A percentile compares a stretch with the other conserved stretches of the same genome.
Conservation (phyloP, 1,140 invertebrate species). For the Odontomachus brunneus region DNA sequence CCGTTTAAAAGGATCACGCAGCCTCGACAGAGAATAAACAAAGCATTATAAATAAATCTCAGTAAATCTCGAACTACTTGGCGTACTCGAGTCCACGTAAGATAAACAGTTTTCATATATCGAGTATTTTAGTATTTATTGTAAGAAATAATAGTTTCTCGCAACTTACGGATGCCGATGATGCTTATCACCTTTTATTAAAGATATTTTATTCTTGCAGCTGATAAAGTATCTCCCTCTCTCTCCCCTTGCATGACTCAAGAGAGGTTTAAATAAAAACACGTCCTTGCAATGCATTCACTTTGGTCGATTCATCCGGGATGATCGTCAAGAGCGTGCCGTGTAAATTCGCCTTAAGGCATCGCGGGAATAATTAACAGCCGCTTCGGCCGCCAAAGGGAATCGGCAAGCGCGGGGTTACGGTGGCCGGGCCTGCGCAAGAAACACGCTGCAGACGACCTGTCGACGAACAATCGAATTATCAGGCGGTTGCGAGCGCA, state of each 20-base stretch:
- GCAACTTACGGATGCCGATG: neutral
- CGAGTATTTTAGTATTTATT: neutral
- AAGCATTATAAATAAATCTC: too few species aligned
- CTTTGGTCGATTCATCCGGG: conserved; percentile 48
- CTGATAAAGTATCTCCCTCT: neutral
- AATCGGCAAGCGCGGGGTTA: conserved; percentile 55
- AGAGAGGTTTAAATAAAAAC: conserved; percentile 49
- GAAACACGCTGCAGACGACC: conserved; percentile 33
- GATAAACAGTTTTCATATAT: too few species aligned
- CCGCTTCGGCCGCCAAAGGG: conserved; percentile 55
- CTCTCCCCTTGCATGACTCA: neutral
- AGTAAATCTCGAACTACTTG: too few species aligned
- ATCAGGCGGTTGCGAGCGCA: conserved; percentile 68
- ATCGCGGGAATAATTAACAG: conserved; percentile 64
- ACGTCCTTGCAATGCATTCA: conserved; percentile 37
- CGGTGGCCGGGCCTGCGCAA: conserved; percentile 36
- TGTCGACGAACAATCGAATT: conserved; percentile 68
- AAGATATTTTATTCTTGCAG: neutral
- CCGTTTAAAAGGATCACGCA: too few species aligned
- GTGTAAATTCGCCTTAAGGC: conserved; percentile 58
- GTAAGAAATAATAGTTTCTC: neutral
- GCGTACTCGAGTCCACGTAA: too few species aligned
- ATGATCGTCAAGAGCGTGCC: conserved; percentile 51
- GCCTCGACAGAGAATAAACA: too few species aligned
- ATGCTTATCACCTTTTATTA: conserved; percentile 20